Percentiles rank a stretch among this genome's conserved stretches.
phyloP scores from a whole-genome alignment of 2,888 invertebrate genomes.

The Tethea ocularis region DNA sequence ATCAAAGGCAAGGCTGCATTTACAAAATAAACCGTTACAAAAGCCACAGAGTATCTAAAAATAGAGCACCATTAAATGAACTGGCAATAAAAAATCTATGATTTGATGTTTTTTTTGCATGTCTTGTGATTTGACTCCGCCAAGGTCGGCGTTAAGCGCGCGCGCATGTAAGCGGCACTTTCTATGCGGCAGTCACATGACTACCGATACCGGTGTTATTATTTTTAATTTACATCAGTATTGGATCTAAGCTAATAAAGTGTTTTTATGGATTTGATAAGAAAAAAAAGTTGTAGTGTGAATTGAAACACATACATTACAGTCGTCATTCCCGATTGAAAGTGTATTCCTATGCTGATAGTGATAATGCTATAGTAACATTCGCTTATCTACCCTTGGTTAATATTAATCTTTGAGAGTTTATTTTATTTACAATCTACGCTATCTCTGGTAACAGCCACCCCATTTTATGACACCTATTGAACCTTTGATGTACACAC shows the following conservation, averaged over 20 bases:
- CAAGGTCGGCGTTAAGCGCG: slow-evolving; percentile 30
- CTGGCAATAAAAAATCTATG: slow-evolving; percentile 3
- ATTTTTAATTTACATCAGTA: neutral
- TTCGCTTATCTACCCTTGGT: neutral
- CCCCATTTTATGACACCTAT: neutral
- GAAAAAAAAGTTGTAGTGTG: no score
- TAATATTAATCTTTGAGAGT: neutral
- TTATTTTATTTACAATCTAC: neutral
- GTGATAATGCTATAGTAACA: neutral
- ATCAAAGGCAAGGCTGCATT: neutral
- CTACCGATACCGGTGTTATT: neutral
- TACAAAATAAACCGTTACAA: neutral
- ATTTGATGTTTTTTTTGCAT: slow-evolving; percentile 14
- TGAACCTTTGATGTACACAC: neutral
- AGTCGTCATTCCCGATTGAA: neutral
- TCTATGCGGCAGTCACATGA: slow-evolving; percentile 27
- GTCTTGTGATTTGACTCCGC: slow-evolving; percentile 16
- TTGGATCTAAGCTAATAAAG: neutral
- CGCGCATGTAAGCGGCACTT: slow-evolving; percentile 26
- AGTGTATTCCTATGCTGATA: neutral
- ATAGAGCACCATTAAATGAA: slow-evolving; percentile 6
- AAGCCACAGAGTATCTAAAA: neutral
- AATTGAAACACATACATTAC: no score
- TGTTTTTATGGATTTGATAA: no score
- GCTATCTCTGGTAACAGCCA: neutral